Conservation (phyloP, 2,113 vertebrate genomes). For the Rhipidura dahli region DNA sequence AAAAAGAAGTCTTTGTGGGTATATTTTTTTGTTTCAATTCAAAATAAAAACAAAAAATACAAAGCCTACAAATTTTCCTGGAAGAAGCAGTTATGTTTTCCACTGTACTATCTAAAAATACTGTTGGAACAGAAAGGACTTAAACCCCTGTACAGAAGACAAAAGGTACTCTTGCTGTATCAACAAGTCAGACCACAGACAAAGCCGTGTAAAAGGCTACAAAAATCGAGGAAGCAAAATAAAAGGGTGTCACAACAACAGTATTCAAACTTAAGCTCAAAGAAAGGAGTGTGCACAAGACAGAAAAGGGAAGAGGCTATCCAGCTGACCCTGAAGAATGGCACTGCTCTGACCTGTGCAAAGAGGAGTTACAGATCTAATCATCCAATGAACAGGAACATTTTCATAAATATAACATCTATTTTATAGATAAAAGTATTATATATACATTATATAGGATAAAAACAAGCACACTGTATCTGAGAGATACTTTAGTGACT, state of each 20-base stretch:
- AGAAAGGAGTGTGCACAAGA: background rate
- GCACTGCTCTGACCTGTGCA: background rate
- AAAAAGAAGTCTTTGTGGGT: background rate
- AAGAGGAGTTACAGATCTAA: background rate
- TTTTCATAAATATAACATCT: background rate
- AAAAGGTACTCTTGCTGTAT: background rate
- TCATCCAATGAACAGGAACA: background rate
- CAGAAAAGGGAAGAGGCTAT: background rate
- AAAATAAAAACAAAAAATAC: background rate
- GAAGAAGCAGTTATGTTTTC: background rate
- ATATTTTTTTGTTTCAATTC: background rate
- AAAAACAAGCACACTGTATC: background rate
- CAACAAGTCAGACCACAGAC: background rate
- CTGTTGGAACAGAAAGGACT: background rate
- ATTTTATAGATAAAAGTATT: background rate
- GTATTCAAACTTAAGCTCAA: background rate
- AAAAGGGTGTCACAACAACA: background rate
- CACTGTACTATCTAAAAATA: background rate
- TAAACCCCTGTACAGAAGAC: background rate
- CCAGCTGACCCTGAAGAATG: background rate
- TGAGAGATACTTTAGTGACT: background rate
- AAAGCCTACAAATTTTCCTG: background rate
- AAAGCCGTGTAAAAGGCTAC: background rate
- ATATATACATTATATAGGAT: background rate
- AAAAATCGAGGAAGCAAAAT: background rate